Evolutionary conservation across 2,113 vertebrate genomes (phyloP), one percentile per base, ranked within the genome.

Genomic region (Ia io): DNA sequence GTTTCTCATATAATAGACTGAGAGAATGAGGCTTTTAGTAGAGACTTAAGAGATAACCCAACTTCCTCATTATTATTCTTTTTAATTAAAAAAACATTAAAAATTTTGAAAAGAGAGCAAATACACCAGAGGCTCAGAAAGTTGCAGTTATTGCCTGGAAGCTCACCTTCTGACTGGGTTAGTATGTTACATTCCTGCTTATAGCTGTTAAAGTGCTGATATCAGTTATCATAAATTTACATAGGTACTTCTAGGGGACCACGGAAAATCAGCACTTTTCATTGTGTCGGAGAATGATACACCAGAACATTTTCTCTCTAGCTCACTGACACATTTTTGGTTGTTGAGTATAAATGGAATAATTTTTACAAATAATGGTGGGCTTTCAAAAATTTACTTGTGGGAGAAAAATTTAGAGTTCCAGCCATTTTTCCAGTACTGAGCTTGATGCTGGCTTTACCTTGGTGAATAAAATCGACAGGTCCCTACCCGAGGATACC

Each of bases 31-130:
- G n/a, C 42, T 69, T 69, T 78, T 70, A 37, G 13, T 18, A 59
- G 12, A 87, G 44, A 84, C 35, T 93, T 82, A 49, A 74, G 47
- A 63, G 23, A 93, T 69, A 83, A 79, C 47, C 22, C 3, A 69
- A 37, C 76, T 63, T 53, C 32, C 28, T 88, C 22, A 28, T 79
- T 56, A 16, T 91, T 84, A 28, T 35, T n/a, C 79, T 53, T 88
- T 95, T 88, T 88, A 51, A 78, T 10, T 47, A 30, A 14, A 30
- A 67, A 94, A 69, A 71, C n/a, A 91, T 89, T 59, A 51, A 85
- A 83, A 90, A 17, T 2, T 53, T 20, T 9, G 51, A 44, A 79
- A 28, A 16, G 28, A 56, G 30, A 56, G 6, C n/a, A 85, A 63
- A n/a, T 42, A 63, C 4, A 28, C 22, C 4, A 20, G 61, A 83